Base-by-base conservation (phyloP, 2,797 vertebrate species). In the Tachyglossus aculeatus region DNA sequence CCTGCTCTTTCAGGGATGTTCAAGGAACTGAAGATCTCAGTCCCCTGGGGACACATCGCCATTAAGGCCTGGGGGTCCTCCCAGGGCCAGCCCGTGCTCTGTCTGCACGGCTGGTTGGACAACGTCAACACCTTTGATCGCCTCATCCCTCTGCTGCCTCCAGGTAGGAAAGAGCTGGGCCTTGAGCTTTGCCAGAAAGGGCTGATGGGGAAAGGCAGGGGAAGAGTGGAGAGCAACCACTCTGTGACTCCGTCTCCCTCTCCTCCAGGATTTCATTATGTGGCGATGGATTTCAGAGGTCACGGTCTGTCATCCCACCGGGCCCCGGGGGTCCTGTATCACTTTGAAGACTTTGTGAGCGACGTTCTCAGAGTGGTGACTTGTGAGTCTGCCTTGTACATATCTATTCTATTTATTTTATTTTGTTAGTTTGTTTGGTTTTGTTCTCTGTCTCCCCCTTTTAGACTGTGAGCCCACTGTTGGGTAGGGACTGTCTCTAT, bases 241-340 rank as follows among this genome's bases (percentile, higher is more conserved):
- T 56, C 8, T 5, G 1, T 13, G 25, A 61, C 16, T 25, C 4
- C 40, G 2, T 31, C n/a, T 14, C 5, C 7, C n/a, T 60, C 13
- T 44, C 52, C 77, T 67, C 66, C 82, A 99, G 97, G 91, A 48
- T 93, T 77, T 66, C 89, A 79, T 32, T 98, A 94, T 0, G 91
- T 98, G 41, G 95, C 95, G 2, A 48, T 97, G 87, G 97, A 98
- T 81, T 90, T 98, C 32, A 80, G 93, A 13, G 97, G 97, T 36
- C 96, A 98, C 0, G 96, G 97, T 1, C 74, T 86, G n/a, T 98
- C 96, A 0, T 96, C 96, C 10, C 96, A 96, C 75, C 90, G 95
- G 18, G 89, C 93, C 43, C 81, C 92, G 2, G 97, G 96, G 25
- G 78, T 82, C 45, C 74, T 80, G 2, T 96, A 97, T 84, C 8